Base-by-base conservation (phyloP, 2,113 vertebrate species). In the Pampusana beccarii region DNA sequence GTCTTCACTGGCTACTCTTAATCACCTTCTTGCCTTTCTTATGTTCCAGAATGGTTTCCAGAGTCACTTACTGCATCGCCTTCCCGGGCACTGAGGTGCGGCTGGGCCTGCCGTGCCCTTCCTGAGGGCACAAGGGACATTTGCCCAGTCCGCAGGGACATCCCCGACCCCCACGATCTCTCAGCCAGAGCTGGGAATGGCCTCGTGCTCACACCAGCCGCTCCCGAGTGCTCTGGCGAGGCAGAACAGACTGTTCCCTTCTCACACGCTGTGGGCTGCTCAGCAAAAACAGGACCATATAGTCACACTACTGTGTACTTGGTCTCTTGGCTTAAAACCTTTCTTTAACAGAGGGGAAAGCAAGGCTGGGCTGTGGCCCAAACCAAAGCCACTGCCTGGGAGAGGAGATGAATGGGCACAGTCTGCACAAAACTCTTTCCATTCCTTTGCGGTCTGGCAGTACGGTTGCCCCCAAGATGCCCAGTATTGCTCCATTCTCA, bases 141-240 rank as follows among this genome's bases (percentile, higher is more conserved):
- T 48, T 46, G 20, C 31, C 51, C 31, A 10, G 34, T 13, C 28
- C 13, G 29, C 13, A 13, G 19, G 50, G 71, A 9, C 40, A 29
- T 18, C n/a, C 66, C 16, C 0, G 1, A 4, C 36, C 66, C n/a
- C 57, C 18, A 2, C 7, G 24, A 51, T 51, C 36, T 50, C 24
- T 42, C 34, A 16, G 23, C 15, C 23, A 1, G 5, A 29, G 29
- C 2, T 42, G 36, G 73, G 36, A 61, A 69, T 20, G 66, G 57
- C 40, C 50, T 72, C 1, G 1, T 13, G 8, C 25, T 48, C 38
- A 2, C 33, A 33, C 31, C 31, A 11, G 36, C 84, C 13, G 54
- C 53, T 34, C 69, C 46, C 38, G 5, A 54, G 31, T 54, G 17
- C 29, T 33, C 48, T 12, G 6, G 65, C 4, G 48, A 34, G 84